Evolutionary conservation across 2,797 vertebrate species (phyloP).

Genomic region (Chelon labrosus): DNA sequence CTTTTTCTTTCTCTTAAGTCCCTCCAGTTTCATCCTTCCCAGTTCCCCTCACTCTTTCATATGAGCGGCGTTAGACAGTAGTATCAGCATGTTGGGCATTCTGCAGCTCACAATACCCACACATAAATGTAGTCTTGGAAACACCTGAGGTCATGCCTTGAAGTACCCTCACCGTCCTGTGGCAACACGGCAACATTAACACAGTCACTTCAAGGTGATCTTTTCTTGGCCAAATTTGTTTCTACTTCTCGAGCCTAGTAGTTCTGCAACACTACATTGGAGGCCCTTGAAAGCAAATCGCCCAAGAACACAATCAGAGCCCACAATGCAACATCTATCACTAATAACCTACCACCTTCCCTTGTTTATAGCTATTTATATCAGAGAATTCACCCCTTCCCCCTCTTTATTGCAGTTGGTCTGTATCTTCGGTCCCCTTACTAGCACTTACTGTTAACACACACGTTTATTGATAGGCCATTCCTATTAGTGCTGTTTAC

Average conservation of each 20-base stretch:
- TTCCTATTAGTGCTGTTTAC: conserved; percentile 94
- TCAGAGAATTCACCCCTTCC: conserved; percentile 67
- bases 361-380: conserved; percentile 83
- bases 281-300: conserved; percentile 20
- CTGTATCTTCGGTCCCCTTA: conserved; percentile 66
- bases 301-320: conserved; percentile 43
- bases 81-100: conserved; percentile 31
- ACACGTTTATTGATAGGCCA: conserved; percentile 93
- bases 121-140: conserved; percentile 43
- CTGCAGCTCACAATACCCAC: conserved; percentile 12
- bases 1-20: conserved; percentile 46
- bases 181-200: conserved; percentile 34
- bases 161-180: conserved; percentile 34
- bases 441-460: conserved; percentile 87
- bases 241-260: conserved; percentile 13
- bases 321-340: conserved; percentile 52
- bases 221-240: conserved; percentile 41
- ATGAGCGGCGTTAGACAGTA: conserved; percentile 47
- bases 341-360: conserved; percentile 61
- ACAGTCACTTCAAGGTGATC: conserved; percentile 63
- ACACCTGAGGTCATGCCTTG: conserved; percentile 63
- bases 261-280: conserved; percentile 20
- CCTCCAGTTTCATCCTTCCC: conserved; percentile 39
- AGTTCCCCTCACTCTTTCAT: conserved; percentile 55
- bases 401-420: conserved; percentile 54